Evolutionary conservation across 37 sponge, comb jelly and placozoan species (phyloP).

Genomic region (Theonella swinhoei): DNA sequence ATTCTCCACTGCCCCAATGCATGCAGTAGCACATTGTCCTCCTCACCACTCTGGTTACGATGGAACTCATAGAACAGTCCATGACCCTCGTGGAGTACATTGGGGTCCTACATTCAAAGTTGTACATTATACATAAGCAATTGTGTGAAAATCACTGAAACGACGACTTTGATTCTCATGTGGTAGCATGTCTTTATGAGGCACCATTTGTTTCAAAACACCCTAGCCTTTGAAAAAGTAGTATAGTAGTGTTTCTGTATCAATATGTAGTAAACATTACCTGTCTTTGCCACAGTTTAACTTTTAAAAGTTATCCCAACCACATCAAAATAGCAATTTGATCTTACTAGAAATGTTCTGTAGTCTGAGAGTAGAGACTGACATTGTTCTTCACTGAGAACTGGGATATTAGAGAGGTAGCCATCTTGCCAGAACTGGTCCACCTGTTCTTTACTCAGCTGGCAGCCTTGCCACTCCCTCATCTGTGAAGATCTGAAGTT

Average conservation of each 20-base stretch:
- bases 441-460: conserved; percentile 47
- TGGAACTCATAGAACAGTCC: conserved; percentile 78
- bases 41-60: conserved; percentile 65
- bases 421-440: conserved; percentile 63
- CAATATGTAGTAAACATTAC: too few relatives aligned
- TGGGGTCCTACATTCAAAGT: conserved; percentile 40
- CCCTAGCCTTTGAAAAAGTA: too few relatives aligned
- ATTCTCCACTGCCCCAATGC: conserved; percentile 79
- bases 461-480: conserved; percentile 26
- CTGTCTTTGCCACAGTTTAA: too few relatives aligned
- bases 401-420: conserved; percentile 58
- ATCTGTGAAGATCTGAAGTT: too few relatives aligned
- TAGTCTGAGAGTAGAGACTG: conserved; percentile 62
- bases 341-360: conserved; percentile 48
- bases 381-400: conserved; percentile 58
- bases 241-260: too few relatives aligned
- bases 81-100: conserved; percentile 57
- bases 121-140: neutral
- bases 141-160: neutral
- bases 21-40: conserved; percentile 68
- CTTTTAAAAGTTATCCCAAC: too few relatives aligned
- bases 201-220: too few relatives aligned
- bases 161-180: neutral
- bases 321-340: too few relatives aligned
- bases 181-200: too few relatives aligned